Percentiles rank a stretch among this genome's conserved stretches.
phyloP scores from a whole-genome alignment of 2,888 invertebrate species.

The Geotrupes spiniger region DNA sequence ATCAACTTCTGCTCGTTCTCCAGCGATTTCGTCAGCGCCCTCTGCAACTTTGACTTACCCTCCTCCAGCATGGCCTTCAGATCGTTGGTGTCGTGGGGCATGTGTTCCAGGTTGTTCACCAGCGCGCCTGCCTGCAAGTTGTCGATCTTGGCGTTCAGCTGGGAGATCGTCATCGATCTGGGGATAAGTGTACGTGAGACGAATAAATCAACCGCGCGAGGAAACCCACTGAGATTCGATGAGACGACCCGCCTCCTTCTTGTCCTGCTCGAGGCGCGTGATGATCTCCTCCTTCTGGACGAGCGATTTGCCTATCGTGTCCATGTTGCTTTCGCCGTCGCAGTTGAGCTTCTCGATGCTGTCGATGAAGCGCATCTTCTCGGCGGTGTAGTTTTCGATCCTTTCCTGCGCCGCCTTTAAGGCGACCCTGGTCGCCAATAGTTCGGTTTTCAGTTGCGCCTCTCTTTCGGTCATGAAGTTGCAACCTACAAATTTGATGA shows the following conservation, averaged over 20 bases:
- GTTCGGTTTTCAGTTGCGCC: slow-evolving; percentile 38
- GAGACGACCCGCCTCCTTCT: slow-evolving; percentile 24
- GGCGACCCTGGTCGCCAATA: slow-evolving; percentile 35
- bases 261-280: slow-evolving; percentile 23
- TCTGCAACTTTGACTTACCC: slow-evolving; percentile 39
- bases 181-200: slow-evolving; percentile 4
- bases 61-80: slow-evolving; percentile 42
- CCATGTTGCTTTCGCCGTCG: slow-evolving; percentile 19
- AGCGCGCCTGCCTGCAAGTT: slow-evolving; percentile 34
- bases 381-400: slow-evolving; percentile 35
- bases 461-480: slow-evolving; percentile 30
- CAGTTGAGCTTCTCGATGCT: slow-evolving; percentile 33
- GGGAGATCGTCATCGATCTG: slow-evolving; percentile 37
- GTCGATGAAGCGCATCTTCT: slow-evolving; percentile 36
- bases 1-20: slow-evolving; percentile 48
- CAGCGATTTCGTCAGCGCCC: slow-evolving; percentile 32
- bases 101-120: slow-evolving; percentile 22
- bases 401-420: slow-evolving; percentile 40
- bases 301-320: slow-evolving; percentile 26
- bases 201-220: background rate
- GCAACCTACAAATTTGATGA: background rate
- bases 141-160: slow-evolving; percentile 35
- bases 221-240: slow-evolving; percentile 25
- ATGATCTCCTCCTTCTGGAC: slow-evolving; percentile 32
- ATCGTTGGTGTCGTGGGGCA: slow-evolving; percentile 37